These are phyloP conservation scores for Buteo buteo DNA, from an alignment of 2,113 vertebrate species.

Conservation along the genomic window DNA sequence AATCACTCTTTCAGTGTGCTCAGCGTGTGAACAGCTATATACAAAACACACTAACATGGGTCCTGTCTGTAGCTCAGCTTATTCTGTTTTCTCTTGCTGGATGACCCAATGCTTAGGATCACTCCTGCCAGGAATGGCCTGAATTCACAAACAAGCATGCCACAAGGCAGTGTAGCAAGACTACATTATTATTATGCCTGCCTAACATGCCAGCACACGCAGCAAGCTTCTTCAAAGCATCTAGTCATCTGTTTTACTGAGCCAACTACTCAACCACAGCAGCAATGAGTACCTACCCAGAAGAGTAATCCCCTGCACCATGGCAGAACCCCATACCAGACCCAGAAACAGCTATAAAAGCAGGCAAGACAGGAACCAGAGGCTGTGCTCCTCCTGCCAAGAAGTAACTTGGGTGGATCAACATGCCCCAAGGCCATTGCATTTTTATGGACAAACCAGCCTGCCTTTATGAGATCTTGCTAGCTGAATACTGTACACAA, in stretches of 20 bases:
- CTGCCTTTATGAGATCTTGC: not conserved
- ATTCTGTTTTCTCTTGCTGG: not conserved
- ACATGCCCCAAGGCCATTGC: not conserved
- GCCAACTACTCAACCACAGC: not conserved
- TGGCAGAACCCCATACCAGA: not conserved
- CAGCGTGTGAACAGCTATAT: not conserved
- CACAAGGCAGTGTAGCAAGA: not conserved
- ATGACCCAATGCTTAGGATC: not conserved
- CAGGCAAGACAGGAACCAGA: not conserved
- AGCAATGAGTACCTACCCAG: not conserved
- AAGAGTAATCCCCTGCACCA: not conserved
- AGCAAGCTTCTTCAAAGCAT: constrained; percentile 15
- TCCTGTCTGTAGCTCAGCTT: not conserved
- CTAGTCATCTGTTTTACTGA: not conserved
- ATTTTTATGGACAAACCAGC: not conserved
- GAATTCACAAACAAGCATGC: not conserved
- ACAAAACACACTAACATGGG: not conserved
- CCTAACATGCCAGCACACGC: not conserved
- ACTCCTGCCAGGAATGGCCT: not conserved
- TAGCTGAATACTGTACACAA: not conserved
- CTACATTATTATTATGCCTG: not conserved
- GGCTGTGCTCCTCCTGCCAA: not conserved
- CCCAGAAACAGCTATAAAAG: not conserved
- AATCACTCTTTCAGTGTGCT: not conserved
- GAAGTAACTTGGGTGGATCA: not conserved